Conservation (phyloP, 2,888 invertebrate species). For the Caenorhabditis afra region DNA sequence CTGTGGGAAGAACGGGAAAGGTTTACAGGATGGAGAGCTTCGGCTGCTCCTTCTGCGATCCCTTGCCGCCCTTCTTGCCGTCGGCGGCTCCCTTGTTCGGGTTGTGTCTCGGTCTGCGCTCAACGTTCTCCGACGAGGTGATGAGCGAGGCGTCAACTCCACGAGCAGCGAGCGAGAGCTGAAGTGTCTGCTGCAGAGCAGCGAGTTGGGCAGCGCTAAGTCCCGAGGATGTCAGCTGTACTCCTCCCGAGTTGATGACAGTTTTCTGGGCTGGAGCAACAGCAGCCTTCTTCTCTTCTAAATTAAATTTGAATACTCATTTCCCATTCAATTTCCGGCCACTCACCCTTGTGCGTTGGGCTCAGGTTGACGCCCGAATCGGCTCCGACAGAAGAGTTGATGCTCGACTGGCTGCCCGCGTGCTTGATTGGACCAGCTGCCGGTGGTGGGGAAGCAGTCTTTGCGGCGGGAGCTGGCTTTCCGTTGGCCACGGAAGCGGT, state of each 20-base stretch:
- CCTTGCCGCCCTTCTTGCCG: conserved; percentile 46
- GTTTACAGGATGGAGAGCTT: conserved; percentile 58
- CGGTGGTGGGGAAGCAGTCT: conserved; percentile 49
- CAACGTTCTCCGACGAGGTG: conserved; percentile 49
- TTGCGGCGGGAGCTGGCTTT: conserved; percentile 21
- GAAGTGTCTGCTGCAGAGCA: conserved; percentile 72
- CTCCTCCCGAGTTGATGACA: conserved; percentile 69
- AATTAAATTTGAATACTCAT: not conserved
- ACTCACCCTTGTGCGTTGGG: conserved; percentile 70
- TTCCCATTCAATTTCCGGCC: not conserved
- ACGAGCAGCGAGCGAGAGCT: conserved; percentile 67
- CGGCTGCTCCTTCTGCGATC: conserved; percentile 51
- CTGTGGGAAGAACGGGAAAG: not conserved
- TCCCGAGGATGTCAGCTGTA: conserved; percentile 75
- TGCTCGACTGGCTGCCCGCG: conserved; percentile 75
- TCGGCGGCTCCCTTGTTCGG: conserved; percentile 28
- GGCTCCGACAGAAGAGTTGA: conserved; percentile 75
- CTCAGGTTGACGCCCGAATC: conserved; percentile 76
- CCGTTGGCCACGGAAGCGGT: conserved; percentile 45
- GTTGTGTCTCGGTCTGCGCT: conserved; percentile 50
- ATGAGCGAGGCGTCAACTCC: conserved; percentile 71
- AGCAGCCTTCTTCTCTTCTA: conserved; percentile 65
- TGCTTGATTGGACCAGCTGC: conserved; percentile 69
- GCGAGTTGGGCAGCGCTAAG: conserved; percentile 77
- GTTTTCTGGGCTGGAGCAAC: conserved; percentile 33